phyloP scores from a whole-genome alignment of 1,140 invertebrate species.

The Cotesia typhae region DNA sequence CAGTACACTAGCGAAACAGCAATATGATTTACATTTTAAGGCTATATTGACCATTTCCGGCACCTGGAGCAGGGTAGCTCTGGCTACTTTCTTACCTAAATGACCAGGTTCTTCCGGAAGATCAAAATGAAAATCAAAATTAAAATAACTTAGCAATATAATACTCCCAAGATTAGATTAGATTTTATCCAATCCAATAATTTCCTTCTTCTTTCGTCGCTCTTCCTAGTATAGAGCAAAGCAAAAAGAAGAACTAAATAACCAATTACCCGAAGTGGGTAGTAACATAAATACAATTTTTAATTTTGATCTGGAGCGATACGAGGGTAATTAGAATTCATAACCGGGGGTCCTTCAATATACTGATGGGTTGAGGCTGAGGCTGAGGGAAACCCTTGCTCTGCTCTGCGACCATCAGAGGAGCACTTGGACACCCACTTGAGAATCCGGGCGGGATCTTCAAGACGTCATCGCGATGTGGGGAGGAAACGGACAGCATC shows the following conservation, averaged over 20 bases:
- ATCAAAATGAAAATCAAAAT: neutral
- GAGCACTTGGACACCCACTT: conserved; percentile 25
- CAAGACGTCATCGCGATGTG: conserved; percentile 1
- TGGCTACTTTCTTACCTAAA: conserved; percentile 10
- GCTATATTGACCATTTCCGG: conserved; percentile 65
- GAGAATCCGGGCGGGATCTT: neutral
- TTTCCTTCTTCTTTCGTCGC: too few relatives aligned
- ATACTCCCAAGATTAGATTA: too few relatives aligned
- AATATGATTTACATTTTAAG: conserved; percentile 67
- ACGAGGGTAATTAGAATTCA: conserved; percentile 17
- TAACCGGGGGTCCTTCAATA: conserved; percentile 8
- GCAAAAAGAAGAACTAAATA: neutral
- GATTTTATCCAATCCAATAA: conserved; percentile 14
- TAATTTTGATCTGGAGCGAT: neutral
- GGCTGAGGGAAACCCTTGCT: neutral
- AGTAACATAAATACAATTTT: too few relatives aligned
- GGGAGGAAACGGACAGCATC: conserved; percentile 59
- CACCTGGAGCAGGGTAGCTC: conserved; percentile 60
- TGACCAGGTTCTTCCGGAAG: conserved; percentile 30
- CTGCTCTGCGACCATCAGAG: neutral
- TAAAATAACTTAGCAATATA: conserved; percentile 5
- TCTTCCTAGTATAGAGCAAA: too few relatives aligned
- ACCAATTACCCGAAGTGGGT: neutral
- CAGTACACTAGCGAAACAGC: conserved; percentile 48
- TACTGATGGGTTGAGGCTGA: conserved; percentile 10